phyloP scores from a whole-genome alignment of 2,888 invertebrate genomes.

The Lithophane leautieri region DNA sequence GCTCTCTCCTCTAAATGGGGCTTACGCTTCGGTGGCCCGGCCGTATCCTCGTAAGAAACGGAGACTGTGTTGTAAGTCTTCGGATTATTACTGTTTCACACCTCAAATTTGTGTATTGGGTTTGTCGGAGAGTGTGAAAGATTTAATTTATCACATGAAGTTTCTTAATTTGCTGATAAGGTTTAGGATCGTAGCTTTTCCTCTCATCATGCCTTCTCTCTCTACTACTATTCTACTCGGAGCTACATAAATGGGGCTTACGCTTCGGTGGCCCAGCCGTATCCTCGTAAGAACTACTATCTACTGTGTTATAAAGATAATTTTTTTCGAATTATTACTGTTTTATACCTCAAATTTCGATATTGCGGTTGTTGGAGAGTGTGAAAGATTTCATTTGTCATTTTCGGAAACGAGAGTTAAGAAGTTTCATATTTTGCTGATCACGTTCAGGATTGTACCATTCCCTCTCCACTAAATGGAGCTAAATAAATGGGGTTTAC shows the following conservation, averaged over 20 bases:
- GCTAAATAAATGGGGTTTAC: too few species aligned
- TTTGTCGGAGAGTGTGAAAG: not conserved
- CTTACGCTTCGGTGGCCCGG: slow-evolving; percentile 83
- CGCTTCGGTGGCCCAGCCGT: slow-evolving; percentile 79
- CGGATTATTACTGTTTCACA: slow-evolving; percentile 33
- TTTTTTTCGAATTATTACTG: slow-evolving; percentile 8
- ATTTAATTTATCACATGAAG: not conserved
- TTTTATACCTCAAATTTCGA: not conserved
- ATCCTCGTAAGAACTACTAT: slow-evolving; percentile 68
- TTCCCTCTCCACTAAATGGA: too few species aligned
- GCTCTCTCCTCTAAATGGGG: slow-evolving; percentile 86
- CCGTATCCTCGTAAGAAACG: slow-evolving; percentile 75
- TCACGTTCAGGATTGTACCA: too few species aligned
- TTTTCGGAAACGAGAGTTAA: too few species aligned
- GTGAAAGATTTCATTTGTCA: too few species aligned
- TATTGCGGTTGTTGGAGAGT: not conserved
- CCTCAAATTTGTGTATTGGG: not conserved
- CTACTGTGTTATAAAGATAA: slow-evolving; percentile 3
- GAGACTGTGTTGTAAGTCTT: slow-evolving; percentile 37
- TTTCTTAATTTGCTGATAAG: not conserved
- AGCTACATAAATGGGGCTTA: slow-evolving; percentile 72
- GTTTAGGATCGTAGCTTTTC: not conserved
- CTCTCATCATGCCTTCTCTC: not conserved
- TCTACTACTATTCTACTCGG: not conserved
- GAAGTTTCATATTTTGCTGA: too few species aligned